Evolutionary conservation across 2,888 invertebrate species (phyloP).

Genomic region (Gastracanthus pulcherrimus): DNA sequence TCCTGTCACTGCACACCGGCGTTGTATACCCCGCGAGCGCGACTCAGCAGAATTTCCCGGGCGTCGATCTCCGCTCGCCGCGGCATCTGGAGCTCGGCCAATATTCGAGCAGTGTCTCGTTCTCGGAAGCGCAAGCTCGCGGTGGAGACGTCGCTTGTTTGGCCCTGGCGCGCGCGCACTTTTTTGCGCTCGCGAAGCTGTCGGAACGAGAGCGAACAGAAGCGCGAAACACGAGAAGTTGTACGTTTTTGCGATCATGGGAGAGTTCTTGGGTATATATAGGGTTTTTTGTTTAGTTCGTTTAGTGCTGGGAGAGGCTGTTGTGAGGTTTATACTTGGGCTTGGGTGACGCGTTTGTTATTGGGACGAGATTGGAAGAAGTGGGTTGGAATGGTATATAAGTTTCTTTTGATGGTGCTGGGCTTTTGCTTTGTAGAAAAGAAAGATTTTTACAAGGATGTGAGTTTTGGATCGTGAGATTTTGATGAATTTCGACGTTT

Average conservation of each 20-base stretch:
- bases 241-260: background rate
- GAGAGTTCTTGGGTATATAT: too few species aligned
- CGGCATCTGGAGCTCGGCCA: background rate
- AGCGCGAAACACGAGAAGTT: background rate
- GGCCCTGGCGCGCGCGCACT: background rate
- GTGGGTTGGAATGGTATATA: too few species aligned
- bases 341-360: background rate
- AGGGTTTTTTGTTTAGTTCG: background rate
- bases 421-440: background rate
- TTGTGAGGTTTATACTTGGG: background rate
- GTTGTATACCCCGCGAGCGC: background rate
- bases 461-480: too few species aligned
- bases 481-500: too few species aligned
- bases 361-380: too few species aligned
- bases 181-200: background rate
- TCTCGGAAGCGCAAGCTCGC: constrained; percentile 2
- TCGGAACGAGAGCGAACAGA: background rate
- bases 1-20: too few species aligned
- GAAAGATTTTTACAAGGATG: too few species aligned
- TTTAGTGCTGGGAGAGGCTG: background rate
- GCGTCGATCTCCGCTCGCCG: background rate
- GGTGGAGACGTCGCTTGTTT: background rate
- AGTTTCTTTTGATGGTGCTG: too few species aligned
- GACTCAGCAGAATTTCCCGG: constrained; percentile 1
- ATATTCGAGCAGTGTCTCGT: too few species aligned